These are phyloP conservation scores for Drosophila triauraria DNA, from an alignment of 1,140 invertebrate genomes.

Conservation along the genomic window DNA sequence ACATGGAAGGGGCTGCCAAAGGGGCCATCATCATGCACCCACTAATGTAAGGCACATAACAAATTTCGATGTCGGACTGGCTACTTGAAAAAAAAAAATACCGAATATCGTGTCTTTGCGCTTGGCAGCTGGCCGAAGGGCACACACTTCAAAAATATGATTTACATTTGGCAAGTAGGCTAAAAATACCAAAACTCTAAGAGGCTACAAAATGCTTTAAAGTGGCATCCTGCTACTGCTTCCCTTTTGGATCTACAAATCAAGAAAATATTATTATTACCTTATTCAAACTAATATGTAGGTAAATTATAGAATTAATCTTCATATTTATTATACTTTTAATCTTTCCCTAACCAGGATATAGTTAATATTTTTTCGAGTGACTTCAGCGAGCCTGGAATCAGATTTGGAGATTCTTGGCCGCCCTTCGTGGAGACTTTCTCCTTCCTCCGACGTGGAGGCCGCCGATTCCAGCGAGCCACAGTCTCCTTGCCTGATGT, in stretches of 20 bases:
- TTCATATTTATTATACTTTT: neutral
- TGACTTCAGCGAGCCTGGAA: neutral
- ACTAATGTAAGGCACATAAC: slow-evolving; percentile 76
- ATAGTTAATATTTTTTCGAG: slow-evolving; percentile 1
- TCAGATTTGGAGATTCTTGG: slow-evolving; percentile 45
- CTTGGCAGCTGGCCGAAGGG: slow-evolving; percentile 36
- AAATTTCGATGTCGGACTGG: slow-evolving; percentile 58
- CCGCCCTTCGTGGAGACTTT: slow-evolving; percentile 68
- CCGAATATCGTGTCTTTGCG: slow-evolving; percentile 32
- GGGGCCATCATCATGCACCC: slow-evolving; percentile 31
- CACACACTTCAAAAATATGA: slow-evolving; percentile 30
- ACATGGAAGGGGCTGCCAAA: neutral
- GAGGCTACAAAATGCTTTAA: neutral
- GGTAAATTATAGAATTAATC: neutral
- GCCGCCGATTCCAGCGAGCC: slow-evolving; percentile 39
- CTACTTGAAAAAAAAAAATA: slow-evolving; percentile 28
- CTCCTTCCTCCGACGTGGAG: slow-evolving; percentile 55
- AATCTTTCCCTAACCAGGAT: too few species aligned
- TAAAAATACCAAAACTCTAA: neutral
- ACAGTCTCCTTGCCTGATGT: slow-evolving; percentile 73
- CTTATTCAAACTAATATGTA: neutral
- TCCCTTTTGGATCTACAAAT: neutral
- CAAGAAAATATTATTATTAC: neutral
- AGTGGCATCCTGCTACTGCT: too few species aligned
- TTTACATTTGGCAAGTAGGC: slow-evolving; percentile 10